Evolutionary conservation across 2,888 invertebrate species (phyloP), one percentile per base, ranked within the genome.

Genomic region (Aleiodes alternator): DNA sequence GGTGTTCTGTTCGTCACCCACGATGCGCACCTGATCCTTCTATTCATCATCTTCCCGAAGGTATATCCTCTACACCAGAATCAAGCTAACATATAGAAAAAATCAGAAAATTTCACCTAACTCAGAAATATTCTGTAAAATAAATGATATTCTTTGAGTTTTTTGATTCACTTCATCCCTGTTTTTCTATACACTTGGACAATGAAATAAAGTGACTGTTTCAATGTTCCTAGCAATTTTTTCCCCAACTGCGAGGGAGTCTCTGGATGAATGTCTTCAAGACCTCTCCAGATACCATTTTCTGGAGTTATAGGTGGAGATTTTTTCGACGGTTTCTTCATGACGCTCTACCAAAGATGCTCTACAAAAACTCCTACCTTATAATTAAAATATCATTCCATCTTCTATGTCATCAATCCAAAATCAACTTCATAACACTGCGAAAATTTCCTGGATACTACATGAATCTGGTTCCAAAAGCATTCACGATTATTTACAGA

Each of bases 1-100:
- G 2, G 87, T 64, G 0, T 84, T 84, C 64, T 85, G 78, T 34
- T 70, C 12, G 53, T 75, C 48, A 75, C 16, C 75, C 75, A 70
- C 51, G 70, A 53, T 12, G 75, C 70, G 53, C 75, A 75, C 29
- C 70, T 69, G 1, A 75, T 56, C 61, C 75, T 75, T 16, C 53
- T 70, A 14, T 70, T 55, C 53, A 61, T 23, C 34, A 75, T 75
- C 4, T 59, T 38, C 11, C n/a, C 64, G n/a, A 75, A 75, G 23
- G 75, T 23, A 23, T 75, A 48, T 70, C 70, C 61, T 50, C 23
- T 31, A 23, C 1, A 11, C 70, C 75, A 34, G 51, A 69, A 64
- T 75, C 59, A 48, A 75, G 64, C 75, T 75, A 48, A 29, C 64
- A 61, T 38, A n/a, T 38, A 38, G 0, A 9, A 7, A 9, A 11